These are phyloP conservation scores for Drosophila anceps DNA, from an alignment of 2,888 invertebrate genomes.

Conservation along the genomic window DNA sequence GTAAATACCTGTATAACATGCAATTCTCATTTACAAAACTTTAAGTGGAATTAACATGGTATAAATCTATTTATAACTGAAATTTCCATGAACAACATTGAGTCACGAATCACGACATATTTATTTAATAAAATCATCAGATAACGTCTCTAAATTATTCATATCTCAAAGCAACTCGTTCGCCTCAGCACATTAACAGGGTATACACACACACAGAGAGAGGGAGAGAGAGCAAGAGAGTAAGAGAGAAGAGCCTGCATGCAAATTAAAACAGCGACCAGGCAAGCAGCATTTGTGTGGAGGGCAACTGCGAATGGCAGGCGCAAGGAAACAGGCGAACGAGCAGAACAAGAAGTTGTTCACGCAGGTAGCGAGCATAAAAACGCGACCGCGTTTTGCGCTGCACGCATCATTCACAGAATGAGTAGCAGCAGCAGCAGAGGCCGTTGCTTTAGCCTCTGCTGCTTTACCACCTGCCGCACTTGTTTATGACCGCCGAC, in stretches of 20 bases:
- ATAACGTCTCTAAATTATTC: neutral
- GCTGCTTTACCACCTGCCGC: constrained; percentile 69
- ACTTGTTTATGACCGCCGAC: constrained; percentile 71
- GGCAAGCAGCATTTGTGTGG: constrained; percentile 56
- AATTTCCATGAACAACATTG: constrained; percentile 11
- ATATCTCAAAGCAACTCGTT: neutral
- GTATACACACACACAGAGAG: neutral
- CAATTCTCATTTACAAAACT: constrained; percentile 18
- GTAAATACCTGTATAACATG: constrained; percentile 24
- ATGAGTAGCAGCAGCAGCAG: neutral
- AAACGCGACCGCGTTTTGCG: constrained; percentile 48
- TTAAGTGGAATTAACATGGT: constrained; percentile 1
- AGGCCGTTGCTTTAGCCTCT: constrained; percentile 5
- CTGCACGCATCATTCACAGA: constrained; percentile 56
- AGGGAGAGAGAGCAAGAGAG: neutral
- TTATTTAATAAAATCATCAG: constrained; percentile 7
- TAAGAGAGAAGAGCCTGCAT: constrained; percentile 55
- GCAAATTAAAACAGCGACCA: constrained; percentile 73
- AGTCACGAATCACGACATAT: constrained; percentile 28
- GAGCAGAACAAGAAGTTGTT: constrained; percentile 18
- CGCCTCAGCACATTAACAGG: neutral
- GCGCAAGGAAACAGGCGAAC: constrained; percentile 30
- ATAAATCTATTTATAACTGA: constrained; percentile 6
- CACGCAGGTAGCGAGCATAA: constrained; percentile 30
- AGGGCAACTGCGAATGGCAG: constrained; percentile 40